phyloP scores from a whole-genome alignment of 2,797 vertebrate genomes.

The Fratercula arctica region DNA sequence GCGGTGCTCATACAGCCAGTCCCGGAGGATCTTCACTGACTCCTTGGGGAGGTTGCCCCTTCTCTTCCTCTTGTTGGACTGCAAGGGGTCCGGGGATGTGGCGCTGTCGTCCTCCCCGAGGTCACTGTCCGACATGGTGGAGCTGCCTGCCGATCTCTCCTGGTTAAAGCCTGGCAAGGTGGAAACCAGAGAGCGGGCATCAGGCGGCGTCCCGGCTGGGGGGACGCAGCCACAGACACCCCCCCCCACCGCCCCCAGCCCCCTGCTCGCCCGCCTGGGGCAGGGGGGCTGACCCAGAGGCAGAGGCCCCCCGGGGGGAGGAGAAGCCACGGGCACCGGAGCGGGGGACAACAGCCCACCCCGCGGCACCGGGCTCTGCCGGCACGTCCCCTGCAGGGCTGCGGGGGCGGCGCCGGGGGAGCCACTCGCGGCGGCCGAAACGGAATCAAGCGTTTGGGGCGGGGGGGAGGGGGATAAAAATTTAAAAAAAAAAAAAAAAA shows the following conservation, averaged over 20 bases:
- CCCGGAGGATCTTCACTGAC: constrained; percentile 92
- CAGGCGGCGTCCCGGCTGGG: background rate
- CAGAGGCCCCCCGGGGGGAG: no score
- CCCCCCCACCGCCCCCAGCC: background rate
- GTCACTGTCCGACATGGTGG: constrained; percentile 89
- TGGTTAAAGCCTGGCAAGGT: constrained; percentile 75
- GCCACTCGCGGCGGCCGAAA: background rate
- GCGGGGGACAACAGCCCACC: background rate
- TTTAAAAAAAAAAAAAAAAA: background rate
- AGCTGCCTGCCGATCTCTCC: constrained; percentile 69
- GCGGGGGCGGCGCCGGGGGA: background rate
- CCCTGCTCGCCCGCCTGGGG: no score
- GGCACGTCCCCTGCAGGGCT: background rate
- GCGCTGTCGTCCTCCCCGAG: constrained; percentile 83
- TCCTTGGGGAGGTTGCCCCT: constrained; percentile 96
- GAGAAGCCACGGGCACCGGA: background rate
- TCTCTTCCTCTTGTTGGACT: constrained; percentile 87
- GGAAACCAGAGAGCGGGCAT: background rate
- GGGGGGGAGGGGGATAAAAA: no score
- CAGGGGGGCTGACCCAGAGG: background rate
- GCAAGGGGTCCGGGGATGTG: constrained; percentile 81
- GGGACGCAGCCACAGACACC: background rate
- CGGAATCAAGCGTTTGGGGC: background rate
- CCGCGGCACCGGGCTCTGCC: background rate
- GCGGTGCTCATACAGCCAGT: constrained; percentile 94